Percentiles rank a stretch among this genome's conserved stretches.
Evolutionary conservation across 2,888 invertebrate species (phyloP).

Genomic region (Standfussiana lucernea): DNA sequence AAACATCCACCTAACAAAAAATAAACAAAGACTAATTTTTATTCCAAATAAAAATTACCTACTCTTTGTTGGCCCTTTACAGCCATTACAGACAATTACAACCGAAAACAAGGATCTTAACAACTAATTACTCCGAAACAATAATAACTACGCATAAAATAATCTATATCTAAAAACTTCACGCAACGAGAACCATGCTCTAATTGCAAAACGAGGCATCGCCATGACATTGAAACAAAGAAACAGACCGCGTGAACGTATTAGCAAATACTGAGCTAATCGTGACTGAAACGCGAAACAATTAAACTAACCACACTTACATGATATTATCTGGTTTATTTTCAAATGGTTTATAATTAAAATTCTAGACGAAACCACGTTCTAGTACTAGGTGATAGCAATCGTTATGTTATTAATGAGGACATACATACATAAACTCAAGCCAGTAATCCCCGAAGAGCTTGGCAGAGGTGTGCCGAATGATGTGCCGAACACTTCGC

Average conservation of each 20-base stretch:
- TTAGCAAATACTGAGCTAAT: conserved; percentile 63
- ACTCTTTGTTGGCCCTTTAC: neutral
- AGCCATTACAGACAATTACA: neutral
- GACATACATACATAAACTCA: too few species aligned
- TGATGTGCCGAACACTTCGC: too few species aligned
- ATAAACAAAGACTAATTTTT: neutral
- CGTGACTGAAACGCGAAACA: conserved; percentile 71
- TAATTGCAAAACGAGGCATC: conserved; percentile 56
- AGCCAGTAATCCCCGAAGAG: too few species aligned
- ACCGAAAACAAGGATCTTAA: conserved; percentile 11
- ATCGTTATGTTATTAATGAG: conserved; percentile 40
- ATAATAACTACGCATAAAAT: conserved; percentile 43
- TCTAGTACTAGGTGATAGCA: conserved; percentile 41
- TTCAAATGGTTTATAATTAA: conserved; percentile 65
- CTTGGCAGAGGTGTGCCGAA: too few species aligned
- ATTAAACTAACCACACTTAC: conserved; percentile 72
- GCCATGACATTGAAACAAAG: conserved; percentile 67
- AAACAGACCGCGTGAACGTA: conserved; percentile 64
- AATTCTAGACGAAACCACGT: conserved; percentile 53
- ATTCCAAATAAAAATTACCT: neutral
- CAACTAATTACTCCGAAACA: conserved; percentile 8
- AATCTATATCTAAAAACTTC: conserved; percentile 39
- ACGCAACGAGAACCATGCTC: conserved; percentile 64
- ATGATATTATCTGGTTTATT: conserved; percentile 70
- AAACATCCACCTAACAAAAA: neutral